Conservation (phyloP, 2,797 vertebrate genomes). For the Pitangus sulphuratus region DNA sequence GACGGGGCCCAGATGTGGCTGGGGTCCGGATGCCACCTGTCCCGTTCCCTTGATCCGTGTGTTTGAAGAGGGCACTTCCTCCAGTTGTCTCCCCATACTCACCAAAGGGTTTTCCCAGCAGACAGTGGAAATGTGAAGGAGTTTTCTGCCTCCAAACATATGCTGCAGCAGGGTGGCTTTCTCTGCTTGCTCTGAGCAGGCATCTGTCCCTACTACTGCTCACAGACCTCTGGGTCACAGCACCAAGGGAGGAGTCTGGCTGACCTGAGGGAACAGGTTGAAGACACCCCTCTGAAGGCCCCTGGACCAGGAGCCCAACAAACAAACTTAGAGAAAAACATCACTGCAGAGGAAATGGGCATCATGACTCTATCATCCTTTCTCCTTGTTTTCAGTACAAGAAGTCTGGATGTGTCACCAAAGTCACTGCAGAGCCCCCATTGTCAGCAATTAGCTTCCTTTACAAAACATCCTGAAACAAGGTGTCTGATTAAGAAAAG, state of each 20-base stretch:
- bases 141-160: not conserved
- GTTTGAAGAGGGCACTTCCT: not conserved
- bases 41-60: rapidly evolving
- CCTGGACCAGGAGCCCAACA: not conserved
- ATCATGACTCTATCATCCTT: not conserved
- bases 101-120: not conserved
- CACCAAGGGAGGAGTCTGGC: not conserved
- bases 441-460: not conserved
- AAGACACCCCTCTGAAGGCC: not conserved
- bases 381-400: not conserved
- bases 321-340: not conserved
- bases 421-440: not conserved
- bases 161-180: not conserved
- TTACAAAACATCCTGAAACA: not conserved
- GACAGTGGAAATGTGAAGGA: not conserved
- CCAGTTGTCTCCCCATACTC: not conserved
- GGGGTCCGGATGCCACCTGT: not conserved
- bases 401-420: not conserved
- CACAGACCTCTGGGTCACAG: not conserved
- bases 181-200: not conserved
- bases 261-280: not conserved
- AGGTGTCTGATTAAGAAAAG: not conserved
- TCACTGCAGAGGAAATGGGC: not conserved
- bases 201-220: not conserved
- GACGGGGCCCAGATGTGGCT: rapidly evolving